A percentile compares a stretch with the other conserved stretches of the same genome.
phyloP scores from a whole-genome alignment of 2,113 vertebrate species.

The Elanus axillaris region DNA sequence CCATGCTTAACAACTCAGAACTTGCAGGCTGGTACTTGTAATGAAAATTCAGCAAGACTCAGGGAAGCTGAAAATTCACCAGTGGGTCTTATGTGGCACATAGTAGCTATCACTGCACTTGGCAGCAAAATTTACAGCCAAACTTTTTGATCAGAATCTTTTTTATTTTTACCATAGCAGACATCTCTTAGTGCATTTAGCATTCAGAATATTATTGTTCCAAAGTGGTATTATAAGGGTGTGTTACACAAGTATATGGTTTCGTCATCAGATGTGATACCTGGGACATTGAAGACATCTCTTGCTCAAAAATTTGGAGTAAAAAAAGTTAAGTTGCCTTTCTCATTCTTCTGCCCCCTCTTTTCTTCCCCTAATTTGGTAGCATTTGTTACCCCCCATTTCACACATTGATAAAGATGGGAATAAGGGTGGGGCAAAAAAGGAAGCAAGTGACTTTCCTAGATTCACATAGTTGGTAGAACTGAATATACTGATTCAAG shows the following conservation, averaged over 20 bases:
- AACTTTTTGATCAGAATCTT: background rate
- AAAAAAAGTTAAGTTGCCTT: background rate
- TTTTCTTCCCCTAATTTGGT: background rate
- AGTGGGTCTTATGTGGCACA: background rate
- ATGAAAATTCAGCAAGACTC: conserved; percentile 12
- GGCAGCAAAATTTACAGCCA: background rate
- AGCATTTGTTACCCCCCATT: background rate
- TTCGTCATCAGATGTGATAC: background rate
- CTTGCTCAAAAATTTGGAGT: background rate
- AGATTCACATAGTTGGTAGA: background rate
- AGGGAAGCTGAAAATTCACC: conserved; percentile 2
- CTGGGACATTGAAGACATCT: background rate
- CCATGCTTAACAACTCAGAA: conserved; percentile 9
- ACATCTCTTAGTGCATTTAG: background rate
- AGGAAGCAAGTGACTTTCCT: background rate
- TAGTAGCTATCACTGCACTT: background rate
- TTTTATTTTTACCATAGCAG: background rate
- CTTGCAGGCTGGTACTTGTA: background rate
- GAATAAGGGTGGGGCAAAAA: background rate
- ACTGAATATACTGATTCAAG: background rate
- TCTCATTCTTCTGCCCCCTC: background rate
- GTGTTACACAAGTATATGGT: background rate
- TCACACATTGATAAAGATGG: background rate
- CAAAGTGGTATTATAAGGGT: background rate
- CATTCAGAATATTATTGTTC: background rate